These are phyloP conservation scores for Parazoanthus atlanticus DNA, from an alignment of 92 coral and sea anemone genomes.

Conservation along the genomic window DNA sequence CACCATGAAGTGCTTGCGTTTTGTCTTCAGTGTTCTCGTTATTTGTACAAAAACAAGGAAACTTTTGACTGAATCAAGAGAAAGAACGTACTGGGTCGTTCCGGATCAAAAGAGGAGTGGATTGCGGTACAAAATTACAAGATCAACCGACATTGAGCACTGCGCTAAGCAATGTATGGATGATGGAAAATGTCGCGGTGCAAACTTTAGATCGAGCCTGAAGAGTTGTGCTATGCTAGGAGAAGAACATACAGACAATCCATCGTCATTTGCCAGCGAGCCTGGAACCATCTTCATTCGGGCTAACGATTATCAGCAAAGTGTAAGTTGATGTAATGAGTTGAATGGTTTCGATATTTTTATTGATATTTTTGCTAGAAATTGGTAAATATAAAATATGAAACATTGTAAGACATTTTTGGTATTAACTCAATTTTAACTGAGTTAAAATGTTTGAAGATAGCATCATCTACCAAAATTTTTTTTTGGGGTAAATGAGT, in stretches of 20 bases:
- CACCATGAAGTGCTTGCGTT: neutral
- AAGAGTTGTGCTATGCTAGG: constrained; percentile 25
- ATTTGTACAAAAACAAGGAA: neutral
- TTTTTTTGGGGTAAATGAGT: no score
- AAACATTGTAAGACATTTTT: no score
- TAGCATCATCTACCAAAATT: no score
- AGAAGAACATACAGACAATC: neutral
- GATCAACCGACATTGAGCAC: neutral
- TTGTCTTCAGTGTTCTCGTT: neutral
- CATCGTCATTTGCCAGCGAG: neutral
- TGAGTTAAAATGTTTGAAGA: neutral
- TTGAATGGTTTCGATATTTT: neutral
- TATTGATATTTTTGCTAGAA: neutral
- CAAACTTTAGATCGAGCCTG: neutral
- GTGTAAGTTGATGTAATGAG: neutral
- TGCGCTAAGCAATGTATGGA: constrained; percentile 11
- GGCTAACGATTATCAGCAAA: neutral
- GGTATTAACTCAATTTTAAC: neutral
- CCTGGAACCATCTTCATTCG: constrained; percentile 1
- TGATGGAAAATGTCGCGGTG: neutral
- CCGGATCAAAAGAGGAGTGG: neutral
- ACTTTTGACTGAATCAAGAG: constrained; percentile 14
- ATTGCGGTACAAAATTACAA: neutral
- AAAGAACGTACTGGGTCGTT: constrained; percentile 18
- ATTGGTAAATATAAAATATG: no score